Base-by-base conservation (phyloP, 1,140 invertebrate species). In the Ips nitidus region DNA sequence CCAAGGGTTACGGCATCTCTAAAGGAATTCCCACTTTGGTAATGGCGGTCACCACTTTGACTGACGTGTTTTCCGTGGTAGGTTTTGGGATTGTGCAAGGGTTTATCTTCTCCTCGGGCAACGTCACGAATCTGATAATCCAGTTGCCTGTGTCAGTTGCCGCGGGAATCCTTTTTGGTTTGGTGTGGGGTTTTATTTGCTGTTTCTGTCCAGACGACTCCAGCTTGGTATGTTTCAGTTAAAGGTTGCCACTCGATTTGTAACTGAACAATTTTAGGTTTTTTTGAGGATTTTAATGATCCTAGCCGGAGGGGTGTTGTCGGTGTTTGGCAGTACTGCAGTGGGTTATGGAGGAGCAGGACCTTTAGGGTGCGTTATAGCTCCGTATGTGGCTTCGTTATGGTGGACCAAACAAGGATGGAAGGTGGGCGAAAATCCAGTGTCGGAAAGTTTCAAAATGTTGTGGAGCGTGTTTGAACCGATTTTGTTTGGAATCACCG, bases 391-490 rank as follows among this genome's bases (percentile, higher is more conserved):
- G 57, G 92, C 91, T 45, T 89, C 89, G 71, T 82, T 86, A 52
- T 84, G 82, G 73, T 94, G 92, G 92, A 85, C 87, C 41, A 85
- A 89, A 66, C 88, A 91, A 77, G 91, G 91, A 52, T 93, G 91
- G 91, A 89, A 91, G 39, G 84, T 92, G 39, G 91, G 93, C 70
- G 91, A 93, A 66, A 94, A 94, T 79, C 89, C 91, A 0, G 91
- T 95, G 1, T 88, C 89, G 1, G 91, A 90, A 0, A 88, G 92
- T 7, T 94, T 95, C 71, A 92, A 91, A 82, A 91, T 94, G 53
- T 89, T 97, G 77, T 97, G 95, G 95, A 91, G 93, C 88, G 88
- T 97, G 67, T 95, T 95, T 77, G 93, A 97, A 80, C 94, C 94
- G 1, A 90, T 97, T 73, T 83, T 98, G 1, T 98, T 98, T 80